Percentiles rank a stretch among this genome's conserved stretches.
Conservation (phyloP, 2,797 vertebrate genomes). For the Lepus oiostolus region DNA sequence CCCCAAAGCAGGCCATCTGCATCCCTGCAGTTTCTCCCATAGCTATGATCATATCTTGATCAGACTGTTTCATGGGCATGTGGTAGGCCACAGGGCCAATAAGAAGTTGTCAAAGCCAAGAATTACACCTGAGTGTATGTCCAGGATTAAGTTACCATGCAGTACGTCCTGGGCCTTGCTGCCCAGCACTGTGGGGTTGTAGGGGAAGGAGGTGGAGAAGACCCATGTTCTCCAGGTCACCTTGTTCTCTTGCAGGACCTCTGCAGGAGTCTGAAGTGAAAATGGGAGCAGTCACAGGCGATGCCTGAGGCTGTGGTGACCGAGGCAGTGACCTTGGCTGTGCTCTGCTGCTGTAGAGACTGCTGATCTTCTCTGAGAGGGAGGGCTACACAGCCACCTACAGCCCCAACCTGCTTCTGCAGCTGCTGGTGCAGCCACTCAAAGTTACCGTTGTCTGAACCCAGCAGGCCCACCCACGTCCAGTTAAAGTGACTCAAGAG, state of each 20-base stretch:
- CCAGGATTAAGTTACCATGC: background rate
- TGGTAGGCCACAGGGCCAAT: rapidly evolving
- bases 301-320: rapidly evolving
- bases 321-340: rapidly evolving
- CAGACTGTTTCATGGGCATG: background rate
- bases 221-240: background rate
- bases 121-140: background rate
- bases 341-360: rapidly evolving
- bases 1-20: background rate
- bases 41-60: background rate
- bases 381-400: background rate
- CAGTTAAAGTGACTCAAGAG: slow-evolving; percentile 52
- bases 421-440: background rate
- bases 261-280: background rate
- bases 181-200: rapidly evolving
- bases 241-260: background rate
- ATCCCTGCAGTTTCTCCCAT: background rate
- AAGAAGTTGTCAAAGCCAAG: background rate
- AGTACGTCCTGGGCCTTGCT: background rate
- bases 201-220: background rate
- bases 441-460: slow-evolving; percentile 14
- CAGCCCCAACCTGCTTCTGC: rapidly evolving
- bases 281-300: background rate
- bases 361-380: background rate
- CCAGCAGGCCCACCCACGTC: slow-evolving; percentile 16